Conservation (phyloP, 2,888 invertebrate genomes). For the Nemapogon koenigi region DNA sequence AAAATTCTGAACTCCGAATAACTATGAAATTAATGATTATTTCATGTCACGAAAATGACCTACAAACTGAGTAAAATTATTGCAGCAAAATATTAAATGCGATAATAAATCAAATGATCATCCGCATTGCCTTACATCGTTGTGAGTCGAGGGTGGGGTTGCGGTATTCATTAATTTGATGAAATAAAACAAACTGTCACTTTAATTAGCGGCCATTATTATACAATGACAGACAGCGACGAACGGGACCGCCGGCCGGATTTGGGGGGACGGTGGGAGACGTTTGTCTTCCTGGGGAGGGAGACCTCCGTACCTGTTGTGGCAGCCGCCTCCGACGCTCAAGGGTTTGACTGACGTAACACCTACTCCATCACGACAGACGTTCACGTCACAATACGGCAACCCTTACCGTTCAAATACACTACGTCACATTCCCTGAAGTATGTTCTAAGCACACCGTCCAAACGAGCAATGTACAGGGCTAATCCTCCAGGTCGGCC, state of each 20-base stretch:
- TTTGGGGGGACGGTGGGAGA: conserved; percentile 22
- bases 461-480: conserved; percentile 3
- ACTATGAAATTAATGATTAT: too few species aligned
- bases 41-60: too few species aligned
- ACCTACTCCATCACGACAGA: conserved; percentile 21
- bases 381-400: conserved; percentile 9
- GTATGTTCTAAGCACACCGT: neutral
- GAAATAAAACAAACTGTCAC: conserved; percentile 48
- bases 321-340: conserved; percentile 25
- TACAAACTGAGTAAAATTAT: too few species aligned
- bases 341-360: conserved; percentile 43
- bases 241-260: conserved; percentile 19
- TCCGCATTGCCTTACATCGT: neutral
- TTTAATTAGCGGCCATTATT: conserved; percentile 46
- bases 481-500: too few species aligned
- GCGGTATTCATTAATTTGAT: conserved; percentile 20
- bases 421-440: conserved; percentile 15
- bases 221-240: conserved; percentile 35
- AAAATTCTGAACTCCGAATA: too few species aligned
- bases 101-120: conserved; percentile 4
- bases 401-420: conserved; percentile 5
- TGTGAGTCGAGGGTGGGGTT: neutral
- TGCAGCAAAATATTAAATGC: too few species aligned
- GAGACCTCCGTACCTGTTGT: conserved; percentile 27
- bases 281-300: conserved; percentile 29